Conservation (phyloP, 37 sponge, comb jelly and placozoan genomes). For the Mnemiopsis leidyi region DNA sequence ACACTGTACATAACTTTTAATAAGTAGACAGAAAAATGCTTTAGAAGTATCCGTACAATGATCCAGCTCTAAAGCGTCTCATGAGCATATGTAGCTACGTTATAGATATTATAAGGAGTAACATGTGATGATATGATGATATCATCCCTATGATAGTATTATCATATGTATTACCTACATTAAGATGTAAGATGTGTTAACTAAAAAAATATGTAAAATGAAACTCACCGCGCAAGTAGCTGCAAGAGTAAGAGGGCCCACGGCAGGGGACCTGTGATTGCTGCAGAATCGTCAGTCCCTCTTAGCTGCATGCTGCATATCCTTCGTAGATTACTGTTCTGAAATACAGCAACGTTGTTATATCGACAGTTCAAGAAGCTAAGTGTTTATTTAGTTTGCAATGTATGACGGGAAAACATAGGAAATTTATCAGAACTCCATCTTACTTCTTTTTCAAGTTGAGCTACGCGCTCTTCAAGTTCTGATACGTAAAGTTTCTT, state of each 20-base stretch:
- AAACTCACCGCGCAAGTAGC: constrained; percentile 65
- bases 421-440: neutral
- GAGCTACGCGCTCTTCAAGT: constrained; percentile 46
- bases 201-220: too few species aligned
- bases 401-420: neutral
- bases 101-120: too few species aligned
- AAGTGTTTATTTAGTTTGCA: neutral
- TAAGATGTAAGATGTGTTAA: too few species aligned
- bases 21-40: too few species aligned
- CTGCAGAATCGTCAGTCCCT: constrained; percentile 66
- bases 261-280: constrained; percentile 65
- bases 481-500: constrained; percentile 64
- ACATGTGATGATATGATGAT: too few species aligned
- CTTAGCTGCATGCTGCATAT: constrained; percentile 65
- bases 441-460: constrained; percentile 58
- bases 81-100: too few species aligned
- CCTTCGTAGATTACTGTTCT: constrained; percentile 18
- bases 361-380: neutral
- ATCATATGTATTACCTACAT: too few species aligned
- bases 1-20: too few species aligned
- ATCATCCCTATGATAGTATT: too few species aligned
- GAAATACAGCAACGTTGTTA: neutral
- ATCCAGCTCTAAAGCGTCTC: too few species aligned
- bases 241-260: constrained; percentile 67
- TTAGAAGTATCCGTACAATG: too few species aligned